Conservation (phyloP, 2,113 vertebrate species). For the Sinocyclocheilus grahami region DNA sequence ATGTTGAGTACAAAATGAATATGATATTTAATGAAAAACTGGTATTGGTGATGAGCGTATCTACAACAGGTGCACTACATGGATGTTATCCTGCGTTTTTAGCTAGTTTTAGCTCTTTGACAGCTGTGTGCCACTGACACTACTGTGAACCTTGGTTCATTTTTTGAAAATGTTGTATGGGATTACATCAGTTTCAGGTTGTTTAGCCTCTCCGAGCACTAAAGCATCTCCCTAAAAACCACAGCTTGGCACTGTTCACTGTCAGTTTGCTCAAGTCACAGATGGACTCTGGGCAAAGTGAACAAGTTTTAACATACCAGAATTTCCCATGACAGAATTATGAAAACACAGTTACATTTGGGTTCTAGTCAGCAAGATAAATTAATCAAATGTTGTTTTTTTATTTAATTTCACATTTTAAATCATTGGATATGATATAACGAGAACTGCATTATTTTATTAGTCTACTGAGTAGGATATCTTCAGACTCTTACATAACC, state of each 20-base stretch:
- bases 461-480: conserved; percentile 57
- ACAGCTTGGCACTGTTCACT: neutral
- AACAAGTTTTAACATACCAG: neutral
- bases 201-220: neutral
- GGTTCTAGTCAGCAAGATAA: conserved; percentile 50
- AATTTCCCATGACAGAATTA: conserved; percentile 15
- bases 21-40: no score
- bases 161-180: neutral
- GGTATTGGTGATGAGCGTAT: neutral
- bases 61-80: neutral
- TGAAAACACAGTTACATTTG: conserved; percentile 39
- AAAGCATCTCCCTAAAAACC: neutral
- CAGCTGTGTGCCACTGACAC: neutral
- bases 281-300: neutral
- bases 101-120: neutral
- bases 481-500: conserved; percentile 46
- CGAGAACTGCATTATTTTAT: conserved; percentile 50
- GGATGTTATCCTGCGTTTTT: neutral
- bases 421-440: conserved; percentile 54
- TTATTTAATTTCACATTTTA: conserved; percentile 25
- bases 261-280: neutral
- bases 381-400: conserved; percentile 27
- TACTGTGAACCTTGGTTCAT: neutral
- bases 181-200: neutral
- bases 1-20: no score